These are phyloP conservation scores for Liasis olivaceus DNA, from an alignment of 2,797 vertebrate species.

Conservation along the genomic window DNA sequence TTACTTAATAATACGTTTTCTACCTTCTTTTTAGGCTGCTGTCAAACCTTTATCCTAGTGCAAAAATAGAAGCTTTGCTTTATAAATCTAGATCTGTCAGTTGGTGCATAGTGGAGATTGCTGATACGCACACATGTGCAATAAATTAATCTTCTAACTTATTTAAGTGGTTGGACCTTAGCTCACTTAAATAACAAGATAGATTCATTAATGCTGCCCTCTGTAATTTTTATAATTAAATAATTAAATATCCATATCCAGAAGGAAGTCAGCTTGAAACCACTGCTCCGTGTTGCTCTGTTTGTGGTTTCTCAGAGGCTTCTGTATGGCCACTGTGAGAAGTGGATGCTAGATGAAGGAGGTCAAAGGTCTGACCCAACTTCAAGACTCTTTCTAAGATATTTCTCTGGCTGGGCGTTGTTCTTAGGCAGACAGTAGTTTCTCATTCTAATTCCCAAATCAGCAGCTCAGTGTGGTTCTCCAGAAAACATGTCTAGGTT, in stretches of 20 bases:
- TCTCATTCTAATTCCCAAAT: background rate
- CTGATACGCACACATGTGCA: background rate
- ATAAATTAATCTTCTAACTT: background rate
- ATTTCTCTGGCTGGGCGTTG: background rate
- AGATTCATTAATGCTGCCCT: background rate
- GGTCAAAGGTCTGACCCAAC: background rate
- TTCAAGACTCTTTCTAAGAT: background rate
- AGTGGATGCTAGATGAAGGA: too few relatives aligned
- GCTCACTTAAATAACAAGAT: background rate
- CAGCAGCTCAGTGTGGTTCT: background rate
- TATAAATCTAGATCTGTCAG: background rate
- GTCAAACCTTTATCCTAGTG: background rate
- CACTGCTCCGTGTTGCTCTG: background rate
- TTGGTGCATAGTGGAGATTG: background rate
- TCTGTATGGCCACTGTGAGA: background rate
- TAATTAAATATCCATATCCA: background rate
- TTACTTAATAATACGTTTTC: background rate
- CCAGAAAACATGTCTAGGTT: background rate
- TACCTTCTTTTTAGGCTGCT: background rate
- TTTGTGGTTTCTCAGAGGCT: background rate
- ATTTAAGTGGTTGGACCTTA: background rate
- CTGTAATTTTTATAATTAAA: background rate
- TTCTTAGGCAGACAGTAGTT: background rate
- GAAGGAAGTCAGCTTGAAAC: background rate
- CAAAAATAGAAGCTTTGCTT: background rate